These are phyloP conservation scores for Mesorhabditis belari DNA, from an alignment of 2,888 invertebrate genomes.

Conservation along the genomic window DNA sequence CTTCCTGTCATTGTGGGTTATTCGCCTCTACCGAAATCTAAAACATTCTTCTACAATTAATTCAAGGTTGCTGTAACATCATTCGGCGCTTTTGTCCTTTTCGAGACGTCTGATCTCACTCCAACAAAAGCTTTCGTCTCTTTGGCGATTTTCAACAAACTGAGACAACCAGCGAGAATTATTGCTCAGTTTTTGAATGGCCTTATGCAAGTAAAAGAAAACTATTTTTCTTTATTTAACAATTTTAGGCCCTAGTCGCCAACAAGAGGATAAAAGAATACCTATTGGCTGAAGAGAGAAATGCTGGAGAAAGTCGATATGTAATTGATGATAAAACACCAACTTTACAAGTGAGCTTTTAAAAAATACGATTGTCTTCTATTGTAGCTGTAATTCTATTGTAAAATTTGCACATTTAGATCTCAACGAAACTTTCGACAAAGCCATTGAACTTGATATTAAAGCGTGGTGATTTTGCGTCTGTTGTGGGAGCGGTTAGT, in stretches of 20 bases:
- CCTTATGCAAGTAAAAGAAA: conserved; percentile 31
- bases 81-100: not conserved
- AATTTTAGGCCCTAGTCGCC: not conserved
- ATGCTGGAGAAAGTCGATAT: not conserved
- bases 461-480: not conserved
- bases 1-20: not conserved
- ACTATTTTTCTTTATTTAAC: too few species aligned
- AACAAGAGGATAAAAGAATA: not conserved
- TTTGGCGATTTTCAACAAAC: conserved; percentile 39
- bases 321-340: not conserved
- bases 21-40: not conserved
- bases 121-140: conserved; percentile 29
- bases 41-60: not conserved
- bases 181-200: conserved; percentile 42
- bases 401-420: too few species aligned
- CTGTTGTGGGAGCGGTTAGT: not conserved
- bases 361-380: not conserved
- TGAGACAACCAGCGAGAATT: conserved; percentile 40
- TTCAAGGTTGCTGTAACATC: not conserved
- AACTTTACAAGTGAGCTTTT: not conserved
- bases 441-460: too few species aligned
- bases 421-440: too few species aligned
- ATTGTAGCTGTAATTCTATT: not conserved
- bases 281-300: not conserved
- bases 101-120: not conserved